Conservation (phyloP, 2,113 vertebrate species). For the Lonchura striata region DNA sequence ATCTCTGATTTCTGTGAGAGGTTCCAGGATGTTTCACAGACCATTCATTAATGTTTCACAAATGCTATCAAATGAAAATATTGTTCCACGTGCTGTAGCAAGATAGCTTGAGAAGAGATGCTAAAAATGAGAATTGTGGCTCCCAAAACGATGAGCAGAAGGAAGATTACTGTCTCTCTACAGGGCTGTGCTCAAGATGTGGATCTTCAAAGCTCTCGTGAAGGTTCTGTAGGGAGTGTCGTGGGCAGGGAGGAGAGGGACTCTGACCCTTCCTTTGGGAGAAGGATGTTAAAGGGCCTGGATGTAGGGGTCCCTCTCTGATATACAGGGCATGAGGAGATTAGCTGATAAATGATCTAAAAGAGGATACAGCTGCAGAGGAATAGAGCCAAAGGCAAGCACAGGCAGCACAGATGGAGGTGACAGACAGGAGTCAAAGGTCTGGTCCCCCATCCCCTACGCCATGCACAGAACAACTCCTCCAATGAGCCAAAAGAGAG, state of each 20-base stretch:
- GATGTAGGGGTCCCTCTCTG: neutral
- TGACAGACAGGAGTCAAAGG: neutral
- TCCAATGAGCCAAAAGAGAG: neutral
- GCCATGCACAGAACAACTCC: rapidly evolving
- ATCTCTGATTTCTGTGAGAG: neutral
- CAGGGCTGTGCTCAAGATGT: neutral
- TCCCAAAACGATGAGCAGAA: neutral
- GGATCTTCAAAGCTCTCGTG: neutral
- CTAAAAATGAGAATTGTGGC: neutral
- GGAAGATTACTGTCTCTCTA: neutral
- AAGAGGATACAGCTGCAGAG: neutral
- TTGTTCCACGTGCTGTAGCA: neutral
- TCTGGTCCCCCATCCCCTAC: rapidly evolving
- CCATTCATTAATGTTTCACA: neutral
- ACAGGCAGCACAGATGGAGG: neutral
- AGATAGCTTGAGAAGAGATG: neutral
- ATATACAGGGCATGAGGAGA: neutral
- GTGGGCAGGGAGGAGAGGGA: neutral
- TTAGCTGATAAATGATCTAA: neutral
- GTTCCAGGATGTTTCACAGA: neutral
- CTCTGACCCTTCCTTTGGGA: neutral
- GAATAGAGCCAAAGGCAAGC: neutral
- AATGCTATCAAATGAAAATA: neutral
- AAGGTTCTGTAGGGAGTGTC: neutral
- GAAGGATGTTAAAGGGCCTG: neutral